Conservation (phyloP, 2,113 vertebrate species). For the Syrrhaptes paradoxus region DNA sequence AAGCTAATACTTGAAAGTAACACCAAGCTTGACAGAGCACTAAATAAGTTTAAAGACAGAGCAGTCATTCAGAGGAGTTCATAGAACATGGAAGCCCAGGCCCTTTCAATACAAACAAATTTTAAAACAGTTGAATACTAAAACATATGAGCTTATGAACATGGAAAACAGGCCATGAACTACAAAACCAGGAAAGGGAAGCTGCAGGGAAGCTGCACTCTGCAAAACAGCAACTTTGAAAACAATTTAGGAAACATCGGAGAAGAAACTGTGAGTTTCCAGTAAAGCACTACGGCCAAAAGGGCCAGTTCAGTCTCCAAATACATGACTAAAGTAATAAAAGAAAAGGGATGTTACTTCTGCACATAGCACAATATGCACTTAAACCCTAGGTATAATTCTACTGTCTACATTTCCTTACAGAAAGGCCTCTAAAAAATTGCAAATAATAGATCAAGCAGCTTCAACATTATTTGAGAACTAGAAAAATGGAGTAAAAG, state of each 20-base stretch:
- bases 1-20: not conserved
- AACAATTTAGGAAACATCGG: not conserved
- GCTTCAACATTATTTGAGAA: not conserved
- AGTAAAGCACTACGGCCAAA: not conserved
- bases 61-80: not conserved
- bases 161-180: not conserved
- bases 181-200: not conserved
- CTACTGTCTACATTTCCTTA: not conserved
- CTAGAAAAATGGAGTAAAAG: not conserved
- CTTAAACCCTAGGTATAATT: not conserved
- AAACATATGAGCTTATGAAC: not conserved
- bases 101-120: not conserved
- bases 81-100: not conserved
- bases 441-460: not conserved
- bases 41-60: not conserved
- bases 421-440: not conserved
- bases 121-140: not conserved
- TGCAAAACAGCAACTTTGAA: not conserved
- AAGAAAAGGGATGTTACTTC: not conserved
- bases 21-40: not conserved
- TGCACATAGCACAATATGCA: rapidly evolving
- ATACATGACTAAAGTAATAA: not conserved
- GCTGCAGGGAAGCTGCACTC: not conserved
- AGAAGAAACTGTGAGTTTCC: not conserved
- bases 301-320: not conserved